Conservation (phyloP, 2,113 vertebrate species). For the Periophthalmodon schlosseri region DNA sequence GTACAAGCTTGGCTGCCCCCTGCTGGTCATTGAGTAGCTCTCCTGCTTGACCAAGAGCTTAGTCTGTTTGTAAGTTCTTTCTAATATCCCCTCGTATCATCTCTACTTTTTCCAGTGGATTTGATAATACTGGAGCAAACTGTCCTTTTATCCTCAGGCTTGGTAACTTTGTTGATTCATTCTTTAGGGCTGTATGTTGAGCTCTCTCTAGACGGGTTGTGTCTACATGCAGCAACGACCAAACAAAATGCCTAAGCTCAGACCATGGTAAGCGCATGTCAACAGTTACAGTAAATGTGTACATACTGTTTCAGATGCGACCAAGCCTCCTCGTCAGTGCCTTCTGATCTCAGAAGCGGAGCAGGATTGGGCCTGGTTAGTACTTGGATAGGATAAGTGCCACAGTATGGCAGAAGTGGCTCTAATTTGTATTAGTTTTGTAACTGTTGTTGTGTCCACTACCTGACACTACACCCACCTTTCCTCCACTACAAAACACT, state of each 20-base stretch:
- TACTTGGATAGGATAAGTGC: too few relatives aligned
- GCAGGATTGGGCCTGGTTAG: too few relatives aligned
- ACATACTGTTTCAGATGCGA: not conserved
- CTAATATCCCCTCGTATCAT: not conserved
- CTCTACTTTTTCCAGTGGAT: conserved; percentile 11
- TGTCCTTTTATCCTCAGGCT: not conserved
- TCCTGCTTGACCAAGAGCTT: not conserved
- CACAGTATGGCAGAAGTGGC: too few relatives aligned
- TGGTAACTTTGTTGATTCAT: conserved; percentile 12
- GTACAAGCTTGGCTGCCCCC: not conserved
- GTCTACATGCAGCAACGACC: not conserved
- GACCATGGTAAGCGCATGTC: not conserved
- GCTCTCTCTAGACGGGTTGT: conserved; percentile 8
- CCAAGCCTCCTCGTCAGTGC: too few relatives aligned
- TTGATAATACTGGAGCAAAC: not conserved
- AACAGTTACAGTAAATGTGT: not conserved
- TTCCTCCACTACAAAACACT: too few relatives aligned
- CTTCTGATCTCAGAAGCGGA: too few relatives aligned
- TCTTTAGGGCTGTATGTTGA: conserved; percentile 4
- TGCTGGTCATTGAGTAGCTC: not conserved
- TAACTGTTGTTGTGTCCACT: too few relatives aligned
- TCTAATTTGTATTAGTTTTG: too few relatives aligned
- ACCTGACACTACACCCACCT: too few relatives aligned
- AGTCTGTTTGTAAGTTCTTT: not conserved
- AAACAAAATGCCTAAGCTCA: not conserved